Conservation (phyloP, 1,140 invertebrate species). For the Caenorhabditis latens region DNA sequence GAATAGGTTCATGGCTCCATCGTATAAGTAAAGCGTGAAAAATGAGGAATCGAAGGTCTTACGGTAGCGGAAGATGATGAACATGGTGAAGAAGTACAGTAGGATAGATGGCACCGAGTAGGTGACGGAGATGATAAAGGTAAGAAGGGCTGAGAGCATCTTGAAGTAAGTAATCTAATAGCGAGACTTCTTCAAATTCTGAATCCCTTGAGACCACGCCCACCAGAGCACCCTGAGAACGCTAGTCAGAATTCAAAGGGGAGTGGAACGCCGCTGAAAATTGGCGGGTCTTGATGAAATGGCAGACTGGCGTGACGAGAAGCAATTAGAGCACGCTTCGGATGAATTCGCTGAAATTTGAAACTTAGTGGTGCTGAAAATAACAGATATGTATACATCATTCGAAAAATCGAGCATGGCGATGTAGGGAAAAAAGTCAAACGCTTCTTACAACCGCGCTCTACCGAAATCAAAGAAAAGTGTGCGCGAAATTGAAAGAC, state of each 20-base stretch:
- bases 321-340: neutral
- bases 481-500: no score
- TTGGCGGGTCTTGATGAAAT: neutral
- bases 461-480: no score
- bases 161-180: neutral
- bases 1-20: constrained; percentile 20
- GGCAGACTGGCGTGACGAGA: neutral
- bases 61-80: neutral
- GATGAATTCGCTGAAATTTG: neutral
- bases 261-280: neutral
- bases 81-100: neutral
- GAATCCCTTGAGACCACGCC: neutral
- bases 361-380: neutral
- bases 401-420: no score
- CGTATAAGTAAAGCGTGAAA: neutral
- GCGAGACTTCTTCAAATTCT: neutral
- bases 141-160: neutral
- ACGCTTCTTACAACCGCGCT: no score
- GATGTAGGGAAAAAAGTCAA: no score
- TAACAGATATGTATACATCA: no score
- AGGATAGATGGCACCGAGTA: neutral
- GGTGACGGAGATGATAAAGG: neutral
- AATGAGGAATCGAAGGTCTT: neutral
- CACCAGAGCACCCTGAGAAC: no score
- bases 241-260: neutral